Evolutionary conservation across 1,140 invertebrate genomes (phyloP), one percentile per base, ranked within the genome.

Genomic region (Centruroides sculpturatus): DNA sequence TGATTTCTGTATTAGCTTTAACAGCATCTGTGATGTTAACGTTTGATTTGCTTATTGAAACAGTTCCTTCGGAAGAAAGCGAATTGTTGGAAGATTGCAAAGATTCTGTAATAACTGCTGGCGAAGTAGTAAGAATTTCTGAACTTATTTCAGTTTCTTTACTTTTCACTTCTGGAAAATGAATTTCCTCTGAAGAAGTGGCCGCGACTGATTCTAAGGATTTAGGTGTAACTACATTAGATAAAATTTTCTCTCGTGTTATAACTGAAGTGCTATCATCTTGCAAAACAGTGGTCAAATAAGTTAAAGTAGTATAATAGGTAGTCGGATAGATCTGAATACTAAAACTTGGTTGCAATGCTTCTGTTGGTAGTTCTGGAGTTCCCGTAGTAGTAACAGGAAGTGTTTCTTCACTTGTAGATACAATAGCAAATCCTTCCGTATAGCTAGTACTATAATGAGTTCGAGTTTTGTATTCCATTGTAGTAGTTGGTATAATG

Each of bases 381-480:
- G 59, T 57, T 47, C 53, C 48, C 23, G 36, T 46, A 3, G 52
- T 55, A 35, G 9, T 75, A 74, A 90, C 91, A 1, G 87, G 90
- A 53, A 90, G 79, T 1, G 89, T 92, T 75, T 92, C 86, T 73
- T 90, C 86, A 41, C 87, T 77, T 69, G 86, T 91, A 2, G 85
- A 85, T 3, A 89, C 85, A 59, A 57, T 65, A 55, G 66, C 62
- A 5, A 62, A 62, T 6, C 83, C 85, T 64, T 89, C 85, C 8
- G 84, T 84, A 69, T 87, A 89, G 62, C 89, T 84, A 0, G 89
- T 92, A 41, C 89, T 92, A 67, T 87, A 92, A 70, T 59, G 56
- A 4, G 63, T 64, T 13, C 55, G 56, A n/a, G 63, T 64, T 50
- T 51, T 59, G 5, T 59, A 47, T 34, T 54, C 35, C 11, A 59